Evolutionary conservation across 1,140 invertebrate species (phyloP), one percentile per base, ranked within the genome.

Genomic region (Drosophila athabasca): DNA sequence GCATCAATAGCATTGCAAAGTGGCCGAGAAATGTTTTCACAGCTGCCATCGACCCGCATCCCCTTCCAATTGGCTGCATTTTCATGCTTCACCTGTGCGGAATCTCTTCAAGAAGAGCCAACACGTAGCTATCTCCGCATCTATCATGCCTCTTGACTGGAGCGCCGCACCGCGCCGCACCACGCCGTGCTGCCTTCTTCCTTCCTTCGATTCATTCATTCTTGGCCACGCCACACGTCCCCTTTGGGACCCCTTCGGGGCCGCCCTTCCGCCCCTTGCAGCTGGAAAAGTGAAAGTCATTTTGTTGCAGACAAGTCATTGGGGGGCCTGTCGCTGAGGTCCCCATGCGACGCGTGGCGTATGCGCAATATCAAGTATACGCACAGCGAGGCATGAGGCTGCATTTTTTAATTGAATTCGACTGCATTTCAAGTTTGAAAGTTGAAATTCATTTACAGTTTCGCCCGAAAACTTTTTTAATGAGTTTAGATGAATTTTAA

Each of bases 281-380:
- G 24, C 39, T 7, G 11, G n/a, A 67, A 87, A 87, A 87, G 83
- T 87, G 74, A 85, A 81, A 87, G 78, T 85, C 82, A 85, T 87
- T 74, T 68, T 68, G 58, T 77, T 70, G 67, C 62, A 73, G 78
- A 68, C 74, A 75, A 62, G 74, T 71, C 61, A 77, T 64, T 78
- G 68, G 46, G 44, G 50, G 11, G 66, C 45, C 26, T 19, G 59
- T 31, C 41, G 7, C 19, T 35, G 13, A 43, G 52, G 50, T 75
- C 51, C 74, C 78, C 77, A 70, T 65, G 64, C 11, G 35, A 39
- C 11, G 11, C 35, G 4, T 62, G 74, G 65, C 82, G 82, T 88
- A 87, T 85, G 39, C 82, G 82, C 59, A 84, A 85, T 81, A 84
- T 84, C 76, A 85, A 75, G 81, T 74, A 84, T 84, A 84, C 81